Conservation (phyloP, 2,797 vertebrate genomes). For the Garrulus glandarius region DNA sequence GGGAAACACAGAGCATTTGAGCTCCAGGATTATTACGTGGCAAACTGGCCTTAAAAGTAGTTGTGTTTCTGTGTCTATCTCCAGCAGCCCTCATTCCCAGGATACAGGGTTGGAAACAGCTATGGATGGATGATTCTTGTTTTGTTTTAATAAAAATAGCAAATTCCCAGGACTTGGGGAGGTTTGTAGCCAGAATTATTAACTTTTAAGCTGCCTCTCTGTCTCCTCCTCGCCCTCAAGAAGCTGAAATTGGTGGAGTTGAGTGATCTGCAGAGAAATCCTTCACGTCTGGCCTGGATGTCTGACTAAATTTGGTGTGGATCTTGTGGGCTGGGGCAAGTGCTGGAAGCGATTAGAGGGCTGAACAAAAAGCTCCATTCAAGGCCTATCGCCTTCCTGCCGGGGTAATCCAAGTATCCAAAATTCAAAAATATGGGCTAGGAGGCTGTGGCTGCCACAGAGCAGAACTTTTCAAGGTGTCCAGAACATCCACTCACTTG, state of each 20-base stretch:
- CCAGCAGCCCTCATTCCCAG: background rate
- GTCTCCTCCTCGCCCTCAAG: slow-evolving; percentile 39
- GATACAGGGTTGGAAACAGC: background rate
- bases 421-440: slow-evolving; percentile 77
- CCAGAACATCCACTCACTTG: slow-evolving; percentile 42
- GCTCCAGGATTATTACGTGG: background rate
- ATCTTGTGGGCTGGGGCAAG: slow-evolving; percentile 73
- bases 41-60: background rate
- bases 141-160: background rate
- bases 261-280: slow-evolving; percentile 75
- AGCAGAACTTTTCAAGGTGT: slow-evolving; percentile 55
- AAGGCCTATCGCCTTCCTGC: slow-evolving; percentile 84
- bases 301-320: slow-evolving; percentile 71
- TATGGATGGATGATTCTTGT: background rate
- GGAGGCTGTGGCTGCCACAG: slow-evolving; percentile 47
- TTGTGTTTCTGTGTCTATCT: background rate
- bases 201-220: slow-evolving; percentile 45
- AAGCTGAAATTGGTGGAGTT: slow-evolving; percentile 55
- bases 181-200: slow-evolving; percentile 20
- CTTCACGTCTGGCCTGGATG: slow-evolving; percentile 71
- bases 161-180: background rate
- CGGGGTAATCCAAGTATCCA: slow-evolving; percentile 82
- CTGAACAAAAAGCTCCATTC: slow-evolving; percentile 87
- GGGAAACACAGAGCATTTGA: background rate
- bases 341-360: slow-evolving; percentile 85